Base-by-base conservation (phyloP, 2,888 invertebrate species). In the Cetonia aurata region DNA sequence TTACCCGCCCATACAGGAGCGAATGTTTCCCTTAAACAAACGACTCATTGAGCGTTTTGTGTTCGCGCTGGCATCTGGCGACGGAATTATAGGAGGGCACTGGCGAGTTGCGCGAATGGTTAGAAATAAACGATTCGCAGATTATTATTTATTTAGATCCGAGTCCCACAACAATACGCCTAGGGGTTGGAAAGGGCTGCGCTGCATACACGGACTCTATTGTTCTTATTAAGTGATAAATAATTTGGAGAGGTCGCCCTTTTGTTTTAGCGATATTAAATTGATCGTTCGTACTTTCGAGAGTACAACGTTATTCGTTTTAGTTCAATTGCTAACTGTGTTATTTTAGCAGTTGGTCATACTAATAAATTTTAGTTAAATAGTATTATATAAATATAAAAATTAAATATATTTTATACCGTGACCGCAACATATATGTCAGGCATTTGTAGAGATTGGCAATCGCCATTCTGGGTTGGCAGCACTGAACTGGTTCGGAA, bases 141-240 rank as follows among this genome's bases (percentile, higher is more conserved):
- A 62, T 62, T 62, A 62, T 48, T 62, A 62, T 62, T 62, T 62
- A 62, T 62, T 62, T 62, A 19, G 62, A 62, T 62, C 42, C 46
- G 48, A 50, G 48, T 48, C 31, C 33, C 31, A 62, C 62, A 62
- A 62, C 62, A 62, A 37, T 62, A 62, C 62, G 62, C 62, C 62
- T 62, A 62, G 62, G 62, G 62, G 62, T 62, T 48, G 62, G 62
- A 48, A 13, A 12, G 48, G 48, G 48, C 48, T 10, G 62, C 17
- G 48, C 48, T 15, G 48, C 12, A 48, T 41, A 6, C 13, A 13
- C 41, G 42, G 17, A 62, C 48, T n/a, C 33, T 48, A 56, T 62
- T 62, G 62, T 62, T 62, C 48, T 48, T 62, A 50, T 48, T 48
- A 48, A 50, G 33, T 48, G 48, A 56, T 56, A 56, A 56, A 15